phyloP scores from a whole-genome alignment of 2,797 vertebrate species.

The Melopsittacus undulatus region DNA sequence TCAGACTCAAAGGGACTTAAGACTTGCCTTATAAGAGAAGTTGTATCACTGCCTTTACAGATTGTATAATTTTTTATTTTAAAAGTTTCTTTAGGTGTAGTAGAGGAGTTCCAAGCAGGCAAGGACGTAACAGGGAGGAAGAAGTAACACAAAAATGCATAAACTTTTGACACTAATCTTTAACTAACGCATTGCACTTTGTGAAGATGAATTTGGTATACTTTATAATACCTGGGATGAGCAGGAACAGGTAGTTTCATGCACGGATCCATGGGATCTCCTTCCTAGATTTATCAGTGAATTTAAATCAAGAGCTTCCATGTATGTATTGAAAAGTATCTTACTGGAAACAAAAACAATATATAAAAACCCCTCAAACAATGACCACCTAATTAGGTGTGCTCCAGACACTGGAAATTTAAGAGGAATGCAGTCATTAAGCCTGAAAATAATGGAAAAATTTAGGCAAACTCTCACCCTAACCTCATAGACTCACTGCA shows the following conservation, averaged over 20 bases:
- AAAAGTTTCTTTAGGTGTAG: too few relatives aligned
- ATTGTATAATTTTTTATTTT: not conserved
- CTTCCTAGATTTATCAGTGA: not conserved
- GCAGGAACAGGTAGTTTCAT: not conserved
- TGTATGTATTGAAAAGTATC: not conserved
- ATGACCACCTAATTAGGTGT: not conserved
- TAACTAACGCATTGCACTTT: not conserved
- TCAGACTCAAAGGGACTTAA: not conserved
- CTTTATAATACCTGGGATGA: not conserved
- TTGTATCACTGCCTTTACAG: not conserved
- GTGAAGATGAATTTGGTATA: not conserved
- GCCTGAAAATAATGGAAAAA: not conserved
- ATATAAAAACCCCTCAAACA: not conserved
- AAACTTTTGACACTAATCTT: not conserved
- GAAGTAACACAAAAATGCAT: not conserved
- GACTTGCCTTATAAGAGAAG: not conserved
- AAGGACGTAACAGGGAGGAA: not conserved
- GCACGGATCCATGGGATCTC: not conserved
- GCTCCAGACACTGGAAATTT: not conserved
- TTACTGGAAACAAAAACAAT: fast-evolving
- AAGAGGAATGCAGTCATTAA: not conserved
- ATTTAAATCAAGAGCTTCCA: not conserved
- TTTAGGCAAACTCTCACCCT: not conserved
- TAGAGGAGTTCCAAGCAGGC: not conserved
- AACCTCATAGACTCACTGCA: not conserved